phyloP scores from a whole-genome alignment of 2,888 invertebrate genomes.

The Drosophila paracracens region DNA sequence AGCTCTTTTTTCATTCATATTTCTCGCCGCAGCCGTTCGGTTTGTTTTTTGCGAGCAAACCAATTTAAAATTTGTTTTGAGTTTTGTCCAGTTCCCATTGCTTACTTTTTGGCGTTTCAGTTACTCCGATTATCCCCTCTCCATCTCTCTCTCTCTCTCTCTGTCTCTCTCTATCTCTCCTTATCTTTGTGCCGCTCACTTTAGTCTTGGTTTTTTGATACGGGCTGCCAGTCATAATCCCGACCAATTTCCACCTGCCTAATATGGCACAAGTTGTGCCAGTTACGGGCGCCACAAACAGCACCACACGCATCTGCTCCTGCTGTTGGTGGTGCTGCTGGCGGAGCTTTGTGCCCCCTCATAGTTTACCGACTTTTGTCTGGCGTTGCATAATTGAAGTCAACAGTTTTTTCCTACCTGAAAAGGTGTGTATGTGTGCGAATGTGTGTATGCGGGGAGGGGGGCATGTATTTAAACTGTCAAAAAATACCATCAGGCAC shows the following conservation, averaged over 20 bases:
- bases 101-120: conserved; percentile 60
- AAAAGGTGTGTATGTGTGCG: conserved; percentile 13
- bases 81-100: conserved; percentile 61
- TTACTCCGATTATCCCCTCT: neutral
- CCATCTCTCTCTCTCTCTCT: neutral
- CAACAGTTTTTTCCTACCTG: conserved; percentile 47
- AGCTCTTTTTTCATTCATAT: conserved; percentile 71
- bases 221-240: conserved; percentile 58
- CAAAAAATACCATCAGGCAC: conserved; percentile 60
- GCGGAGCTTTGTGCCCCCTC: conserved; percentile 34
- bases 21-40: conserved; percentile 44
- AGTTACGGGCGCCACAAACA: conserved; percentile 33
- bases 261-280: conserved; percentile 30
- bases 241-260: conserved; percentile 67
- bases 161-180: neutral
- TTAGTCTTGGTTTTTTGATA: conserved; percentile 51
- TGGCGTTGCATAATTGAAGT: conserved; percentile 68
- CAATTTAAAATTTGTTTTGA: conserved; percentile 80
- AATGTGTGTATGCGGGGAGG: neutral
- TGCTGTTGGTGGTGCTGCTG: neutral
- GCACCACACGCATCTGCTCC: conserved; percentile 1
- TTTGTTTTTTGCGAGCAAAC: conserved; percentile 56
- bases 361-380: conserved; percentile 65
- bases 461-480: conserved; percentile 76
- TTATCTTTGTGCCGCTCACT: conserved; percentile 14